Base-by-base conservation (phyloP, 2,113 vertebrate genomes). In the Orthonyx spaldingii region DNA sequence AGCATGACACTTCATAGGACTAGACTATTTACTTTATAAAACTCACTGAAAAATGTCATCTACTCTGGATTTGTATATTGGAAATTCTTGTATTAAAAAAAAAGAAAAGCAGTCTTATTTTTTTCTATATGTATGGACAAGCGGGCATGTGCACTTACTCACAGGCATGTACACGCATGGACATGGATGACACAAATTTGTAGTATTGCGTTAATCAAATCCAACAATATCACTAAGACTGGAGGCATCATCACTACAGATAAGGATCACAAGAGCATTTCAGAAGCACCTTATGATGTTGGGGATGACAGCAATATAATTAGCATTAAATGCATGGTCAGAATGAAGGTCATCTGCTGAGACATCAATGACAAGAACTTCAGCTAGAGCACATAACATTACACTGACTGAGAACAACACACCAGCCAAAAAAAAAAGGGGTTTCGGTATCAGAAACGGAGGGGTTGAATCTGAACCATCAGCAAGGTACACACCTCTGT, bases 81-180 rank as follows among this genome's bases (percentile, higher is more conserved):
- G 13, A 81, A 82, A 90, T 28, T 56, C 17, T 47, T 55, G 7
- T n/a, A 50, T 44, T n/a, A 1, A 16, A 33, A 66, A 77, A 32
- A 56, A 83, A 41, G 28, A 50, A 42, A 23, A 37, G 13, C 23
- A 22, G 3, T 24, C 7, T 30, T 24, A 9, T 24, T 39, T 74
- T 72, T 32, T 19, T 33, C 3, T 64, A 0, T 33, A 3, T 14
- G 10, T 35, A 4, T 12, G 19, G 13, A 41, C 20, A 89, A 50
- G 7, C 0, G 0, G 30, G 20, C 15, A 39, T 46, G 23, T 24
- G 13, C 30, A 69, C 15, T 46, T 5, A 19, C 13, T 66, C 42
- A 70, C 12, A 68, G 26, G 9, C 35, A 44, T 24, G 10, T 27
- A 37, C 21, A 55, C 0, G 1, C 28, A 39, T 0, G 1, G 19